Evolutionary conservation across 1,140 invertebrate genomes (phyloP).

Genomic region (Diorhabda sublineata): DNA sequence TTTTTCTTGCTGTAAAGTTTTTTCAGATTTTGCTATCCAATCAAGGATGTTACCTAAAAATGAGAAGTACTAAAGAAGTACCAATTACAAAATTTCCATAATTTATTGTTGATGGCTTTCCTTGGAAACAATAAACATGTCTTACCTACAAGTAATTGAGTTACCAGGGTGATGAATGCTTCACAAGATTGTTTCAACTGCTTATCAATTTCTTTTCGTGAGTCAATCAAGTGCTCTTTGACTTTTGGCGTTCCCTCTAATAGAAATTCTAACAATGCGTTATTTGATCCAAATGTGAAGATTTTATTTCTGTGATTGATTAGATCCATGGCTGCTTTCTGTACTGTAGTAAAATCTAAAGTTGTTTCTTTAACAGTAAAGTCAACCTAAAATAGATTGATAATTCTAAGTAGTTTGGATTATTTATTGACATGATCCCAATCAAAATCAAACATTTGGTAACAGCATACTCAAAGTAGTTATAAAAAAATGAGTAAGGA

Average conservation of each 20-base stretch:
- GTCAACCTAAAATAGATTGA: constrained; percentile 68
- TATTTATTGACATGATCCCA: too few relatives aligned
- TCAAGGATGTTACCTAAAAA: constrained; percentile 22
- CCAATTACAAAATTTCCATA: too few relatives aligned
- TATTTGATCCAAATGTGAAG: constrained; percentile 84
- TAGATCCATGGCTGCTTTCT: constrained; percentile 80
- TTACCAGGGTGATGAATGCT: constrained; percentile 77
- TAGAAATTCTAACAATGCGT: constrained; percentile 88
- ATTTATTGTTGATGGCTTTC: too few relatives aligned
- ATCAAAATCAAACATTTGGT: too few relatives aligned
- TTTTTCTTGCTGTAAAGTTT: constrained; percentile 35
- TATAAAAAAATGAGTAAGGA: too few relatives aligned
- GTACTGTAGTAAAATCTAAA: constrained; percentile 87
- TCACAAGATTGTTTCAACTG: constrained; percentile 91
- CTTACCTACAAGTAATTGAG: constrained; percentile 66
- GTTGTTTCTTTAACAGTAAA: constrained; percentile 89
- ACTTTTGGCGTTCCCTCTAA: constrained; percentile 88
- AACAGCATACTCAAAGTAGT: too few relatives aligned
- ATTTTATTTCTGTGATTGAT: constrained; percentile 81
- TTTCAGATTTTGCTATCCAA: constrained; percentile 33
- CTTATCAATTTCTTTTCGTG: constrained; percentile 89
- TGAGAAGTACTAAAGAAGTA: too few relatives aligned
- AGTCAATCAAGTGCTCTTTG: constrained; percentile 86
- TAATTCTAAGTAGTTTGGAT: not conserved
- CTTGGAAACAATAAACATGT: constrained; percentile 5